A percentile compares a stretch with the other conserved stretches of the same genome.
phyloP scores from a whole-genome alignment of 2,113 vertebrate species.

The Otis tarda region DNA sequence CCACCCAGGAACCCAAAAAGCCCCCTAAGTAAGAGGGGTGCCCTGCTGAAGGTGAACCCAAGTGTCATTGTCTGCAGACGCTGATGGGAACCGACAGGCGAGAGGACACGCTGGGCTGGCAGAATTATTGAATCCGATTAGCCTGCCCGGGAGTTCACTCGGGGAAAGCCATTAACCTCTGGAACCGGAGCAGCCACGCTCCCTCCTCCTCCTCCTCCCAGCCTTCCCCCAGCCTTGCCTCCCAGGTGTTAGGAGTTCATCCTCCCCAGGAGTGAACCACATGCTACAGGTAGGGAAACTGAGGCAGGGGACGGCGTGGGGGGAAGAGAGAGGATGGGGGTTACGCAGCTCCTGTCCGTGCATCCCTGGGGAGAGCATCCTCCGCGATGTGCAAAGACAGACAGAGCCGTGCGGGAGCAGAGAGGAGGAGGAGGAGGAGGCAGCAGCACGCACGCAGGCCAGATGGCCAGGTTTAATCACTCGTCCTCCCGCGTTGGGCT shows the following conservation, averaged over 20 bases:
- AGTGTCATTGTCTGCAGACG: not conserved
- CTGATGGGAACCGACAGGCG: constrained; percentile 55
- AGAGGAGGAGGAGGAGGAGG: not conserved
- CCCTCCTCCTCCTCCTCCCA: not conserved
- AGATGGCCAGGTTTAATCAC: constrained; percentile 55
- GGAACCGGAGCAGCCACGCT: not conserved
- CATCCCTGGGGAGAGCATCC: not conserved
- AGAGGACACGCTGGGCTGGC: not conserved
- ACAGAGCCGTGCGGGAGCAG: not conserved
- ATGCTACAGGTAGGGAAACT: not conserved
- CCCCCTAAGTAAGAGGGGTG: not conserved
- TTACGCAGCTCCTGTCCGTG: fast-evolving
- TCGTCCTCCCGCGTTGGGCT: not conserved
- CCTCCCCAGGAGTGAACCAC: fast-evolving
- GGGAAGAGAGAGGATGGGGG: not conserved
- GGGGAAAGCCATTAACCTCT: constrained; percentile 67
- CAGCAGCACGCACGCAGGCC: not conserved
- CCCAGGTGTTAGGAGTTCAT: not conserved
- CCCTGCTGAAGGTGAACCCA: not conserved
- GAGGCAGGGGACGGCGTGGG: not conserved
- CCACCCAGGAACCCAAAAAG: not conserved
- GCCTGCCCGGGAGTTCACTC: not conserved
- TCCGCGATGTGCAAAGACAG: not conserved
- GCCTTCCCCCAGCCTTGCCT: not conserved
- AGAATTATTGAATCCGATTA: constrained; percentile 50